These are phyloP conservation scores for Glyptemys insculpta DNA, from an alignment of 2,797 vertebrate species.

Conservation along the genomic window DNA sequence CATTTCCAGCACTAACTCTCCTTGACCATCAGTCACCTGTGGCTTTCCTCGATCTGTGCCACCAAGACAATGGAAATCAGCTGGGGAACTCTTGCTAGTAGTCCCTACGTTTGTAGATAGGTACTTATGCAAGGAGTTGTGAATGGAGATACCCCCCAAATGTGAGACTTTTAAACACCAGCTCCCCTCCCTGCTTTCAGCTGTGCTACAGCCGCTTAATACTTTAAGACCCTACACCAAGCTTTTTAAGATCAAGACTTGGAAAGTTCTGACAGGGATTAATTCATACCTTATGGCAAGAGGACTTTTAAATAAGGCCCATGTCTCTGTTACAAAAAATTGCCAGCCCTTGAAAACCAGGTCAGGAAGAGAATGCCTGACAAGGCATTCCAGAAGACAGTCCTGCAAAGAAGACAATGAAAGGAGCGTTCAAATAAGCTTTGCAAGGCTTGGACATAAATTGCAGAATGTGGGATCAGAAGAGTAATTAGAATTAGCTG, in stretches of 20 bases:
- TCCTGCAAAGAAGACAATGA: background rate
- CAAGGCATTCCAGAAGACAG: background rate
- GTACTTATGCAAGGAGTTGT: rapidly evolving
- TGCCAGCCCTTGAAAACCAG: background rate
- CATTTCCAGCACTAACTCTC: background rate
- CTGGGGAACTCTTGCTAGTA: rapidly evolving
- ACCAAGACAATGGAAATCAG: rapidly evolving
- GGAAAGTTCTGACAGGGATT: background rate
- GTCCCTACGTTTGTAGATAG: rapidly evolving
- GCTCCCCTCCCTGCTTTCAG: rapidly evolving
- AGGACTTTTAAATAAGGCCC: background rate
- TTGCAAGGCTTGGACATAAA: background rate
- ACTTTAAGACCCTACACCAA: background rate
- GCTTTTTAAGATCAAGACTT: rapidly evolving
- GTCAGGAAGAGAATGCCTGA: background rate
- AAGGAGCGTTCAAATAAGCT: rapidly evolving
- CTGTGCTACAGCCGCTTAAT: rapidly evolving
- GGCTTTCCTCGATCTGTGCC: rapidly evolving
- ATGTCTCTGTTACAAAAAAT: background rate
- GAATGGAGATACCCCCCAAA: rapidly evolving
- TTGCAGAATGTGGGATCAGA: background rate
- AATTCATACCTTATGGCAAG: rapidly evolving
- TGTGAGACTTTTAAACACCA: rapidly evolving
- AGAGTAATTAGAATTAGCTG: background rate
- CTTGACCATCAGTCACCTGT: background rate